Base-by-base conservation (phyloP, 2,113 vertebrate genomes). In the Anseranas semipalmata region DNA sequence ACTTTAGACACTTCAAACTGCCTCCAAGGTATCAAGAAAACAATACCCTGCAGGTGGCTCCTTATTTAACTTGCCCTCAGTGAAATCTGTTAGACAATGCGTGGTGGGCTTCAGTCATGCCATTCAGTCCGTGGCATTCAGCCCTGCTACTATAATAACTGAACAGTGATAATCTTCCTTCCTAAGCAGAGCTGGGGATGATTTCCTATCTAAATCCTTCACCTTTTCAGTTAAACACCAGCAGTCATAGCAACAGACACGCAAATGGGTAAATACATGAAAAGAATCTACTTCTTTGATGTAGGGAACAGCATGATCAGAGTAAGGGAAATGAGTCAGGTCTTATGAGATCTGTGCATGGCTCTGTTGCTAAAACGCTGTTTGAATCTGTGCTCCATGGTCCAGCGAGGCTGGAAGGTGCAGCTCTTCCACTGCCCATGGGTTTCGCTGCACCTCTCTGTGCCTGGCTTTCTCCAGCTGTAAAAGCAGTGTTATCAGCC, bases 231-330 rank as follows among this genome's bases (percentile, higher is more conserved):
- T 80, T 58, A 22, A 58, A 80, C 59, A 24, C 68, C 83, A 87
- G 95, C 93, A 87, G 87, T 78, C 87, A 85, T 85, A 93, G 93
- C 95, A 89, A 91, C 90, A 91, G 93, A 78, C 62, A 65, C 30
- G 22, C 87, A 71, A 87, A 89, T 91, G 93, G 67, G 80, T 71
- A 71, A 75, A 83, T 43, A 67, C 82, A 72, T 87, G 15, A 55
- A 90, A 84, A 90, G 82, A 72, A n/a, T 19, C 33, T n/a, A 11
- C 55, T 30, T 39, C 90, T 96, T 95, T 91, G 95, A 93, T 91
- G 84, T 73, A 73, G 90, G 35, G 66, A 96, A 4, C 39, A 45
- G 93, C 45, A 2, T 9, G 79, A 68, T 85, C 87, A 70, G 84
- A 74, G 87, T 8, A 52, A 74, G 90, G 87, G 95, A 62, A 73